A percentile compares a stretch with the other conserved stretches of the same genome.
Evolutionary conservation across 2,113 vertebrate genomes (phyloP).

Genomic region (Oxyura jamaicensis): DNA sequence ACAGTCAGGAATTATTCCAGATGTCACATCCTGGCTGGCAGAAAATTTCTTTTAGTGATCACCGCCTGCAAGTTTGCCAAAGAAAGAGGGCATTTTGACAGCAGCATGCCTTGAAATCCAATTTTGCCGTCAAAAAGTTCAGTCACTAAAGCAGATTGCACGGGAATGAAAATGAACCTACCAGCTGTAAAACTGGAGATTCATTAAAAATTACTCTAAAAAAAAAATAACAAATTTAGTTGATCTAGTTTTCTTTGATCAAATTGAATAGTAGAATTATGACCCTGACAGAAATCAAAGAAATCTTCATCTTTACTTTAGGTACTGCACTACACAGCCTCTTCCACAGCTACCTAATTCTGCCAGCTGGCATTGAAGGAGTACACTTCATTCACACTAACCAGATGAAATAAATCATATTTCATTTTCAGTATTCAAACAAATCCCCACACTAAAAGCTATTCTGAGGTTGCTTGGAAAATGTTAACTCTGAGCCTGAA

Average conservation of each 20-base stretch:
- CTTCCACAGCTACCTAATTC: background rate
- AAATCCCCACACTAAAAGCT: background rate
- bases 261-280: background rate
- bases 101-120: background rate
- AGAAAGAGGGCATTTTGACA: background rate
- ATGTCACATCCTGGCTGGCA: background rate
- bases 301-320: background rate
- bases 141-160: background rate
- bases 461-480: background rate
- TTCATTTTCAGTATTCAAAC: background rate
- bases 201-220: background rate
- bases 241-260: background rate
- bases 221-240: background rate
- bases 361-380: background rate
- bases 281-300: background rate
- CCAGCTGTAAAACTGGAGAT: background rate
- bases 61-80: background rate
- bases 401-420: background rate
- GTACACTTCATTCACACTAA: background rate
- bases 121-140: background rate
- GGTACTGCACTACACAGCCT: background rate
- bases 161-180: background rate
- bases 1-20: background rate
- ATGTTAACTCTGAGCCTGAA: rapidly evolving
- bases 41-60: background rate